Percentiles rank a stretch among this genome's conserved stretches.
phyloP scores from a whole-genome alignment of 2,113 vertebrate genomes.

The Mobula birostris region DNA sequence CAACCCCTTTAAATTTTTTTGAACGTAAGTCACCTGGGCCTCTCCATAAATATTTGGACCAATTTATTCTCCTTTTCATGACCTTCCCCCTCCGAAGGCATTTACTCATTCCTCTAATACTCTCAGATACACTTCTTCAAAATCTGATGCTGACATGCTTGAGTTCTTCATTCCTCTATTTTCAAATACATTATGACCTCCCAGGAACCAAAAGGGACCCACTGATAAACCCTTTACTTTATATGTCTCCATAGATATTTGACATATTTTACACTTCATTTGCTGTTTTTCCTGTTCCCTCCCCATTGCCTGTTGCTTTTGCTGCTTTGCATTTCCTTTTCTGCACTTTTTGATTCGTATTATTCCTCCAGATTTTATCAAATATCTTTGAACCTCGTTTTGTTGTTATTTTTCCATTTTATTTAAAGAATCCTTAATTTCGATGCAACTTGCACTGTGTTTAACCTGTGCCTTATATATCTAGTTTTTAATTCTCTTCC shows the following conservation, averaged over 20 bases:
- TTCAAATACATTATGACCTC: background rate
- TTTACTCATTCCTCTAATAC: background rate
- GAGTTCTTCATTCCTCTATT: background rate
- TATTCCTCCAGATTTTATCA: background rate
- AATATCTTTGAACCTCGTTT: background rate
- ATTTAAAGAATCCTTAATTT: background rate
- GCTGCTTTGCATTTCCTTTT: background rate
- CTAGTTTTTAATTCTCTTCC: background rate
- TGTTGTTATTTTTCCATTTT: background rate
- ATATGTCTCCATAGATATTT: background rate
- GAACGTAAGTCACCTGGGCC: background rate
- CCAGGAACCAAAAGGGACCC: background rate
- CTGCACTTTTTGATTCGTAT: background rate
- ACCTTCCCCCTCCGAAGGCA: background rate
- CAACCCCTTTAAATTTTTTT: background rate
- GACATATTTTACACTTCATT: background rate
- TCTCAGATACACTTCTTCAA: background rate
- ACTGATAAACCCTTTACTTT: background rate
- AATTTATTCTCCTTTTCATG: background rate
- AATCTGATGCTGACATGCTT: background rate
- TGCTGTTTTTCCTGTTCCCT: background rate
- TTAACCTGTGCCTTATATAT: background rate
- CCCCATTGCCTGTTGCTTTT: background rate
- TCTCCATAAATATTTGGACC: background rate
- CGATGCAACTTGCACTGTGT: background rate